These are phyloP conservation scores for Clinocottus analis DNA, from an alignment of 2,113 vertebrate species.

Conservation along the genomic window DNA sequence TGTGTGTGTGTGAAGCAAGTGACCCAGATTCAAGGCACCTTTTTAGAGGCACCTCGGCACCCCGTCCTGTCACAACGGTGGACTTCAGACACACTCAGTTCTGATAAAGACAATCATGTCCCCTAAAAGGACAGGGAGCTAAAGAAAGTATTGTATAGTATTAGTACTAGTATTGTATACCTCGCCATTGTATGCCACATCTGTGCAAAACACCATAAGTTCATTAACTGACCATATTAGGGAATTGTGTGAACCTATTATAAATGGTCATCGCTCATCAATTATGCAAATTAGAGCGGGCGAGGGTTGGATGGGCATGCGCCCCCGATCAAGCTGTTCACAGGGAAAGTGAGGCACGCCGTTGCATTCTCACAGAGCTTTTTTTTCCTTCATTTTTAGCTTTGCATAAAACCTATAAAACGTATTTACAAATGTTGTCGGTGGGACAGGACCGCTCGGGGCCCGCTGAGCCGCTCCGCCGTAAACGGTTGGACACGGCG, in stretches of 20 bases:
- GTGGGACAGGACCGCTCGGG: conserved; percentile 25
- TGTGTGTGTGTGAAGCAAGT: background rate
- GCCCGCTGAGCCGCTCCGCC: conserved; percentile 28
- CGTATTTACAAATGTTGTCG: conserved; percentile 10
- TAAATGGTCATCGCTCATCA: conserved; percentile 13
- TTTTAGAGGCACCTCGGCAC: background rate
- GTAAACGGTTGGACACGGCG: conserved; percentile 7
- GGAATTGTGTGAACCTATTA: no score
- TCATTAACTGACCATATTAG: background rate
- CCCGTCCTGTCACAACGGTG: conserved; percentile 19
- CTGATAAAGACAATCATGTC: conserved; percentile 30
- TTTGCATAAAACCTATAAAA: background rate
- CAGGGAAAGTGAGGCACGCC: background rate
- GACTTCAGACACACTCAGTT: conserved; percentile 35
- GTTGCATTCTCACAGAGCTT: background rate
- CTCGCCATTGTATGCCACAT: no score
- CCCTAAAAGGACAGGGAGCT: conserved; percentile 7
- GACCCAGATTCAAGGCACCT: conserved; percentile 30
- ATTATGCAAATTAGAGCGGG: conserved; percentile 24
- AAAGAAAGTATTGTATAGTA: no score
- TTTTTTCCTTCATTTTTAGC: no score
- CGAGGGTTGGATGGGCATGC: background rate
- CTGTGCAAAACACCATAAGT: background rate
- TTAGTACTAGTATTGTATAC: no score
- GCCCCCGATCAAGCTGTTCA: background rate